These are phyloP conservation scores for Drosophila rubida DNA, from an alignment of 2,888 invertebrate species.

Conservation along the genomic window DNA sequence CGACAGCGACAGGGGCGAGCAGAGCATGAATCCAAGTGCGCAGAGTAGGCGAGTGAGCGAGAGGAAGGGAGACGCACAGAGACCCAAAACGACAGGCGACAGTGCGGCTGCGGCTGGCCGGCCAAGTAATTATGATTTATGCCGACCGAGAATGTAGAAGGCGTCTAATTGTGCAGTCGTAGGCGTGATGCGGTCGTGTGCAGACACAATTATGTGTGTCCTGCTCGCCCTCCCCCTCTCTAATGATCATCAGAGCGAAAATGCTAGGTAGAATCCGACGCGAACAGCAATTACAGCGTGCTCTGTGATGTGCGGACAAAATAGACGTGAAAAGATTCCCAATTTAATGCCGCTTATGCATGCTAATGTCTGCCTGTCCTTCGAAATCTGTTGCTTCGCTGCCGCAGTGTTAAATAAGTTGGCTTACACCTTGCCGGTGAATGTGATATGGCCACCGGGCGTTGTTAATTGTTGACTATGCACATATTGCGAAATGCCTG, in stretches of 20 bases:
- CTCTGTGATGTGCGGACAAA: conserved; percentile 8
- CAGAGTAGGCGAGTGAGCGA: not conserved
- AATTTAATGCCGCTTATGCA: conserved; percentile 43
- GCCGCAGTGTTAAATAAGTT: not conserved
- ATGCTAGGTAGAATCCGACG: conserved; percentile 63
- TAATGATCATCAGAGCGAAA: conserved; percentile 51
- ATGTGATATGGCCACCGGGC: not conserved
- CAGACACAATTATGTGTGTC: conserved; percentile 58
- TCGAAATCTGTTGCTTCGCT: not conserved
- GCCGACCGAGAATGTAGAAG: conserved; percentile 63
- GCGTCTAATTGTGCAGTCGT: conserved; percentile 66
- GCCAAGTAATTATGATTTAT: conserved; percentile 72
- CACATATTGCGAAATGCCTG: not conserved
- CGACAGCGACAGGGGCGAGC: not conserved
- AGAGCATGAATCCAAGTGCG: not conserved
- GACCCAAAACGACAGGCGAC: conserved; percentile 12
- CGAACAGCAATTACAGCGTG: conserved; percentile 62
- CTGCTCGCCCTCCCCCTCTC: conserved; percentile 15
- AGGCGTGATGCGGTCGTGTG: conserved; percentile 31
- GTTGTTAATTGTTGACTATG: not conserved
- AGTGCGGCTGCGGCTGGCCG: not conserved
- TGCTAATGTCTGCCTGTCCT: conserved; percentile 48
- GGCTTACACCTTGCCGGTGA: not conserved
- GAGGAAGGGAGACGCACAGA: not conserved
- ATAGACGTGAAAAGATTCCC: conserved; percentile 41